Evolutionary conservation across 2,113 vertebrate species (phyloP), one percentile per base, ranked within the genome.

Genomic region (Suncus etruscus): DNA sequence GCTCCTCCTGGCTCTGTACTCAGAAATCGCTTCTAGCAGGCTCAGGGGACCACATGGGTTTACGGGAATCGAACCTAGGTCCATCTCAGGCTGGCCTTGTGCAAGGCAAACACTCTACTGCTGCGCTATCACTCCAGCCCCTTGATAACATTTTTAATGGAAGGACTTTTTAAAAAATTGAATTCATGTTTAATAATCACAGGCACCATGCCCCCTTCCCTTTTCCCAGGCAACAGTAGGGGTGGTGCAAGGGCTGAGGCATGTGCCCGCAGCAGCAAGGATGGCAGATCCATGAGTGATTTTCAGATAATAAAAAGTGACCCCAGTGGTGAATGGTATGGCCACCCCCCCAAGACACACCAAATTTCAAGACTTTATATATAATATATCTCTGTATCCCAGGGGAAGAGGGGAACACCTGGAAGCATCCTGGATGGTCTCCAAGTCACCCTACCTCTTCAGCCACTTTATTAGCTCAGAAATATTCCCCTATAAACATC

Each of bases 171-270:
- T 39, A 39, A 39, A 39, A 39, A 97, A 96, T 96, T 96, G 95
- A 97, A 97, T 96, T 96, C 95, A 96, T 96, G 95, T 97, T 97
- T 97, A 97, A 97, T 97, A 96, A 97, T 97, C 96, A 97, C 95
- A 97, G 95, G 95, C 96, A 97, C 95, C 95, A 95, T 96, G 95
- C 96, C 94, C 96, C 95, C 90, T 94, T 94, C 76, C 94, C 95
- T 95, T 95, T 96, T 95, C 96, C 93, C 96, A 95, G 94, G 95
- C 39, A 39, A 39, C 95, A 95, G 95, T 95, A 96, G 95, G 94
- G 95, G 96, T 96, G 96, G 95, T 95, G 90, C 92, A 96, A 95
- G 96, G 96, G 95, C 95, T 95, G 96, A 95, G 96, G 95, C 95
- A 92, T 95, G 91, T 90, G 96, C 96, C 95, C 95, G 95, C 96